Evolutionary conservation across 1,140 invertebrate species (phyloP).

Genomic region (Proctacanthus coquilletti): DNA sequence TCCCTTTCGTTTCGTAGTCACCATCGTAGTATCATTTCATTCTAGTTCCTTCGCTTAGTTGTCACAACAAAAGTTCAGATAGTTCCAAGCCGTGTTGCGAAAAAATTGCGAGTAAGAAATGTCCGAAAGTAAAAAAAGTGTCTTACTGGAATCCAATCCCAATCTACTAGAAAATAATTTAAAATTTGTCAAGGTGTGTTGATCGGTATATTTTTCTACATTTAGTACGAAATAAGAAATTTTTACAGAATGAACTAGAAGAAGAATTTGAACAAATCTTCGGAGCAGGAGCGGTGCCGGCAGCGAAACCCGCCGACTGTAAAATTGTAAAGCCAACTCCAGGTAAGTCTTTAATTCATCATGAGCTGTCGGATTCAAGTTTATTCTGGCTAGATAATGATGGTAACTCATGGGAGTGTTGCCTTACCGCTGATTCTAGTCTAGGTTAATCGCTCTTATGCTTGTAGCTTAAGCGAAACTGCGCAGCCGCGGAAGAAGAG

Average conservation of each 20-base stretch:
- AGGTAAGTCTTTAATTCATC: constrained; percentile 14
- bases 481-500: no score
- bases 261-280: constrained; percentile 28
- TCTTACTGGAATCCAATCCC: constrained; percentile 18
- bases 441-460: no score
- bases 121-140: neutral
- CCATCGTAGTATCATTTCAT: no score
- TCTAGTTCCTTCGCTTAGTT: no score
- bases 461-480: no score
- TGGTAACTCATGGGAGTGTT: neutral
- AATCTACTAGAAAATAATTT: constrained; percentile 32
- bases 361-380: neutral
- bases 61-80: no score
- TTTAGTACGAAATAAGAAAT: neutral
- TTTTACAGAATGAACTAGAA: constrained; percentile 23
- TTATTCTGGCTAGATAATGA: neutral
- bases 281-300: constrained; percentile 1
- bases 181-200: constrained; percentile 28
- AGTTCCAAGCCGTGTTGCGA: no score
- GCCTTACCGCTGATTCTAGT: no score
- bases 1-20: no score
- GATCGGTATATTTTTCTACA: neutral
- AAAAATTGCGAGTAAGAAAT: no score
- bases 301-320: constrained; percentile 17
- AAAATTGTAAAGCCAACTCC: constrained; percentile 21